phyloP scores from a whole-genome alignment of 1,140 invertebrate species.

The Chironomus striatipennis region DNA sequence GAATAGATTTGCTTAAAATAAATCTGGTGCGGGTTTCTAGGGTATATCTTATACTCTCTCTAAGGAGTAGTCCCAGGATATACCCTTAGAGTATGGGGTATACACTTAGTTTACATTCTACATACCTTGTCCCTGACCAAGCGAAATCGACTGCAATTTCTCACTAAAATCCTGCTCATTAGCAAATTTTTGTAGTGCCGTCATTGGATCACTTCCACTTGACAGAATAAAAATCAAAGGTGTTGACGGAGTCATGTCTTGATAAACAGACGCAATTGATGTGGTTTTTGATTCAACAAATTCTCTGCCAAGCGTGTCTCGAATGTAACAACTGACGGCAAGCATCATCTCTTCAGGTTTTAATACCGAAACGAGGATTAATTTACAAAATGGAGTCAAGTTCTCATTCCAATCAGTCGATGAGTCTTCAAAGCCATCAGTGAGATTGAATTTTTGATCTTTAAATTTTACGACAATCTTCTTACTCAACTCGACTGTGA shows the following conservation, averaged over 20 bases:
- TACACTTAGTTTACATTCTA: too few relatives aligned
- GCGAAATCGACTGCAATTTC: constrained; percentile 71
- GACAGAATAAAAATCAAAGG: constrained; percentile 86
- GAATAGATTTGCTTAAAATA: too few relatives aligned
- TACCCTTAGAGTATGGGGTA: too few relatives aligned
- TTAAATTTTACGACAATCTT: constrained; percentile 51
- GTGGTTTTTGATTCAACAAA: constrained; percentile 64
- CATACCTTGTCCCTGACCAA: constrained; percentile 76
- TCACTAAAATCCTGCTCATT: constrained; percentile 66
- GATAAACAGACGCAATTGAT: constrained; percentile 47
- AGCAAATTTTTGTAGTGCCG: constrained; percentile 68
- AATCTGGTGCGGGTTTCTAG: too few relatives aligned
- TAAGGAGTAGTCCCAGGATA: too few relatives aligned
- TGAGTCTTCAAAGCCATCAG: constrained; percentile 19
- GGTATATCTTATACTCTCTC: too few relatives aligned
- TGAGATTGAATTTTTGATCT: constrained; percentile 41
- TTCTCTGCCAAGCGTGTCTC: constrained; percentile 59
- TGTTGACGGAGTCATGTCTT: constrained; percentile 59
- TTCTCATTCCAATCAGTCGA: constrained; percentile 46
- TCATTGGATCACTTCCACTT: constrained; percentile 84
- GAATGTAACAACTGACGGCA: constrained; percentile 69
- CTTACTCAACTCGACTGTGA: constrained; percentile 45
- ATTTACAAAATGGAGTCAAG: constrained; percentile 64
- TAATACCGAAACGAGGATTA: constrained; percentile 69
- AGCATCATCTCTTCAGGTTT: constrained; percentile 76